Conservation (phyloP, 2,113 vertebrate genomes). For the Mesocricetus auratus region DNA sequence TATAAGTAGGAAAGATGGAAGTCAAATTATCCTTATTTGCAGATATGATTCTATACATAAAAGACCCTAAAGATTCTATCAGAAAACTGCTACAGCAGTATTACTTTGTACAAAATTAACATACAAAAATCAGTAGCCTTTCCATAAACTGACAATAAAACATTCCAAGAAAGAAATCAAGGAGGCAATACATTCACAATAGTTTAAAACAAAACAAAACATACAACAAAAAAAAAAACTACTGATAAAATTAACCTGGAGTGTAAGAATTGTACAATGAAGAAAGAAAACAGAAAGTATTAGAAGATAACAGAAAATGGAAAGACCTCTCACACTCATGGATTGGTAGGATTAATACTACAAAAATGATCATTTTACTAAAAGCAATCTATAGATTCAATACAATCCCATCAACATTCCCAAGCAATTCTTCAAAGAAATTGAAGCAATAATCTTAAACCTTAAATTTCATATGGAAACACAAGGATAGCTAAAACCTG, state of each 20-base stretch:
- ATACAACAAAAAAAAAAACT: neutral
- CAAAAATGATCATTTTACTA: neutral
- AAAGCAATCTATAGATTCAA: neutral
- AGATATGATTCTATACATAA: neutral
- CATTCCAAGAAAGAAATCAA: neutral
- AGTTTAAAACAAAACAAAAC: neutral
- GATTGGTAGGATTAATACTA: neutral
- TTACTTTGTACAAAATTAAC: neutral
- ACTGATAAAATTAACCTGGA: neutral
- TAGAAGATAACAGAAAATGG: neutral
- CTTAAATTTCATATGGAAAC: neutral
- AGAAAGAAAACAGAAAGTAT: neutral
- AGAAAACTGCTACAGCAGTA: neutral
- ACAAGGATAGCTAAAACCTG: neutral
- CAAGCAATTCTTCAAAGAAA: neutral
- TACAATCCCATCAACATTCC: neutral
- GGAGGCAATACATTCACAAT: neutral
- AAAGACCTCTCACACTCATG: neutral
- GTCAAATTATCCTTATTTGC: neutral
- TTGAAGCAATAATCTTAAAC: neutral
- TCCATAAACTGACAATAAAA: neutral
- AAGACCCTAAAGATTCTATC: neutral
- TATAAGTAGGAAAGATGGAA: neutral
- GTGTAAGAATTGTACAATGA: neutral
- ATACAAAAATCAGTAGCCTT: neutral